phyloP scores from a whole-genome alignment of 1,140 invertebrate genomes.

The Ctenoplectra terminalis region DNA sequence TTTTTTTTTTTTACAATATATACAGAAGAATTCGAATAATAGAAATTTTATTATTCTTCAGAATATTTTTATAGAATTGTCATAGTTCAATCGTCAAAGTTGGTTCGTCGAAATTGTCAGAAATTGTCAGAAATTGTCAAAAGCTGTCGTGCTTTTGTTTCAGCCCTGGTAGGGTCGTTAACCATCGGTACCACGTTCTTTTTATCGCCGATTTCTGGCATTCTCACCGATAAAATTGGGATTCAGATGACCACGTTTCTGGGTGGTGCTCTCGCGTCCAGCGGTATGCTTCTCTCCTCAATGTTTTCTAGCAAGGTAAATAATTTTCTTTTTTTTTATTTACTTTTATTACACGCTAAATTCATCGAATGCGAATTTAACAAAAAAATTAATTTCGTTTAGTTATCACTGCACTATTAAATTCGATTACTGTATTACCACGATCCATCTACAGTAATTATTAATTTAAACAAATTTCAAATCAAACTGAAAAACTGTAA shows the following conservation, averaged over 20 bases:
- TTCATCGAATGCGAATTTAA: too few relatives aligned
- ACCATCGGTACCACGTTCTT: constrained; percentile 95
- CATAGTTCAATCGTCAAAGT: not conserved
- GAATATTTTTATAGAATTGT: not conserved
- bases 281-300: constrained; percentile 92
- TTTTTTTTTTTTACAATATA: too few relatives aligned
- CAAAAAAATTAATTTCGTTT: too few relatives aligned
- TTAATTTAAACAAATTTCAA: too few relatives aligned
- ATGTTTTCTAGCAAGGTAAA: constrained; percentile 86
- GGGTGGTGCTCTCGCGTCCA: constrained; percentile 90
- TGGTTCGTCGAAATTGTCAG: not conserved
- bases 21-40: not conserved
- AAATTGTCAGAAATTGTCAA: constrained; percentile 19
- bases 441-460: too few relatives aligned
- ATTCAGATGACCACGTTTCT: constrained; percentile 91
- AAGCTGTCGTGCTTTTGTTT: constrained; percentile 61
- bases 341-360: too few relatives aligned
- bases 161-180: constrained; percentile 94
- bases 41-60: too few relatives aligned
- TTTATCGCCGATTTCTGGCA: constrained; percentile 93
- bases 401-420: too few relatives aligned
- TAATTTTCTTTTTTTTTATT: constrained; percentile 9
- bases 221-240: constrained; percentile 93
- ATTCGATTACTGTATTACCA: too few relatives aligned
- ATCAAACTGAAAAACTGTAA: too few relatives aligned